phyloP scores from a whole-genome alignment of 2,113 vertebrate species.

The Vombatus ursinus region DNA sequence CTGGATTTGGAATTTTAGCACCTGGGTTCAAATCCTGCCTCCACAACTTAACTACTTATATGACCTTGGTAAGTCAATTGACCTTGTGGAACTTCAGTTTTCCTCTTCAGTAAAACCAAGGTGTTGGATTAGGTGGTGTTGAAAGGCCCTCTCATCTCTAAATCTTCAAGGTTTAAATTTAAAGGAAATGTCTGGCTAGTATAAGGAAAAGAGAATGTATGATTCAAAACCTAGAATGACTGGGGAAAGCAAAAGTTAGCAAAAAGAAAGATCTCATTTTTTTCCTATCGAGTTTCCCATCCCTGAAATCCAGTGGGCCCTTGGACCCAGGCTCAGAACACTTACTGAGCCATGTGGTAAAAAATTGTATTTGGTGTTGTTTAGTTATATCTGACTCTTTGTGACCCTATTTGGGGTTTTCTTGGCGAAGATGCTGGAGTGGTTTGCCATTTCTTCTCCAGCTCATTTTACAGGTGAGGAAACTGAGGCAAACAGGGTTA shows the following conservation, averaged over 20 bases:
- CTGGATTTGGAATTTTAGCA: background rate
- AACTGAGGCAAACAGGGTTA: background rate
- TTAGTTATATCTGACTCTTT: background rate
- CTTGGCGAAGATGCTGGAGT: background rate
- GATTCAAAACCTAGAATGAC: background rate
- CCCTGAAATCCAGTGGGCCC: background rate
- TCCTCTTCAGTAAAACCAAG: background rate
- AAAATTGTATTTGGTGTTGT: background rate
- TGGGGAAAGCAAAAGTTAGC: background rate
- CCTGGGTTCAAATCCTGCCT: background rate
- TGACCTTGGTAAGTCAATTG: background rate
- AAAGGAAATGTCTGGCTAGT: background rate
- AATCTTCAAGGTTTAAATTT: background rate
- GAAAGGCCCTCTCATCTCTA: background rate
- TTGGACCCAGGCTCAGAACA: background rate
- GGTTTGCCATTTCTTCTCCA: background rate
- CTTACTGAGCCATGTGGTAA: background rate
- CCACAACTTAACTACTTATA: background rate
- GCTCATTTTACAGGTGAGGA: background rate
- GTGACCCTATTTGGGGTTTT: background rate
- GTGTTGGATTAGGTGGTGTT: background rate
- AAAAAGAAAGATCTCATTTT: background rate
- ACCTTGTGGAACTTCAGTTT: background rate
- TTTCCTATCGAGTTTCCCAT: background rate
- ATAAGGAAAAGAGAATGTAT: background rate